Evolutionary conservation across 2,888 invertebrate genomes (phyloP), one percentile per base, ranked within the genome.

Genomic region (Epinotia bilunana): DNA sequence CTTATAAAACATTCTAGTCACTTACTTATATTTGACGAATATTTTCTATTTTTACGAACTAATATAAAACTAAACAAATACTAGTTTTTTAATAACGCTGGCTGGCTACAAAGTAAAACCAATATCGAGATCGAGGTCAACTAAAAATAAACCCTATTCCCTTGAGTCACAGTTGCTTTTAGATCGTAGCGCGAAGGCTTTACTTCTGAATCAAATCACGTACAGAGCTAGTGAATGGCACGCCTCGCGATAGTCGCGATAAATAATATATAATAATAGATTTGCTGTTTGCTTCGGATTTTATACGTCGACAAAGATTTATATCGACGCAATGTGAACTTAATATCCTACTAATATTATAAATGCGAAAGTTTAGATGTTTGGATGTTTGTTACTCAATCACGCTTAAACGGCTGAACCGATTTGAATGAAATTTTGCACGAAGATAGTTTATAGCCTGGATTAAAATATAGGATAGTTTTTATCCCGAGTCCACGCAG

Each of bases 211-310:
- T 60, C 74, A 13, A 39, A 70, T 74, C 74, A 71, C 74, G 74
- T 74, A 70, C 58, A 18, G 20, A 53, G 62, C 57, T 33, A 49
- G 70, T 70, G 74, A 74, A 74, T 74, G 74, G 63, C 69, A 64
- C 23, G 69, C 69, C 58, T 74, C 64, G 57, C 63, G 63, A 74
- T 74, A 70, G 60, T 74, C 64, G 57, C 63, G 63, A 74, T 74
- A 70, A 64, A 74, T 74, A 70, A 70, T 74, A 74, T 69, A 70
- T 64, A 74, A 70, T 74, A 74, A 74, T 74, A 74, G 70, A 70
- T 70, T 69, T 58, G 57, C 33, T 61, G 63, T 49, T 74, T 57
- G 57, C 57, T 5, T 58, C 39, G 57, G 73, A 74, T 69, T 70
- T 70, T 74, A 23, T 70, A 49, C 28, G 60, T 63, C 9, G 18